Evolutionary conservation across 2,888 invertebrate genomes (phyloP).

Genomic region (Formica aserva): DNA sequence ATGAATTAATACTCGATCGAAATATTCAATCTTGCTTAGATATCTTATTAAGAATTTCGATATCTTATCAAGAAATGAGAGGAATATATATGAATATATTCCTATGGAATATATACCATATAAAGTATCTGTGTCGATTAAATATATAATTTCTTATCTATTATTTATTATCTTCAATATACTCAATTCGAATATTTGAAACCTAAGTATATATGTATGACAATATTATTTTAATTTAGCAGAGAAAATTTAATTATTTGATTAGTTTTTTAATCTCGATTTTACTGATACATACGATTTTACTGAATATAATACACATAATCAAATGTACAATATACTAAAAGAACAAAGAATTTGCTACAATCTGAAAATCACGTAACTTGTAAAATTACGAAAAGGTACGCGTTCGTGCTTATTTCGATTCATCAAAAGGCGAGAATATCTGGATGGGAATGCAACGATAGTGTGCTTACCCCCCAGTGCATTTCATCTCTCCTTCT

Average conservation of each 20-base stretch:
- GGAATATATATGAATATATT: neutral
- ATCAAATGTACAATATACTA: neutral
- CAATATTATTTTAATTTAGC: neutral
- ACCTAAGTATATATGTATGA: neutral
- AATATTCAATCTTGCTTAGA: neutral
- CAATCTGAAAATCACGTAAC: neutral
- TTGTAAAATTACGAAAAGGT: neutral
- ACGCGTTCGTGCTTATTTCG: neutral
- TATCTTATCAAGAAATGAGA: neutral
- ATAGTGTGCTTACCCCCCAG: neutral
- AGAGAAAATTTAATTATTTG: neutral
- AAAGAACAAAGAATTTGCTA: neutral
- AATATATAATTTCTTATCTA: neutral
- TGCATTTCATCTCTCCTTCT: neutral
- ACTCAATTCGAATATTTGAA: neutral
- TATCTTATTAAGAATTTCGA: neutral
- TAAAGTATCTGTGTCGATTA: neutral
- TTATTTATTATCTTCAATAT: neutral
- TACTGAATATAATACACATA: neutral
- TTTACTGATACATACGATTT: neutral
- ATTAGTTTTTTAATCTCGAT: neutral
- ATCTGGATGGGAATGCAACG: neutral
- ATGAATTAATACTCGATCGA: neutral
- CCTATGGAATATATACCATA: no score
- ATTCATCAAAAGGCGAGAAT: conserved; percentile 23